Evolutionary conservation across 2,113 vertebrate genomes (phyloP), one percentile per base, ranked within the genome.

Genomic region (Cavia porcellus): DNA sequence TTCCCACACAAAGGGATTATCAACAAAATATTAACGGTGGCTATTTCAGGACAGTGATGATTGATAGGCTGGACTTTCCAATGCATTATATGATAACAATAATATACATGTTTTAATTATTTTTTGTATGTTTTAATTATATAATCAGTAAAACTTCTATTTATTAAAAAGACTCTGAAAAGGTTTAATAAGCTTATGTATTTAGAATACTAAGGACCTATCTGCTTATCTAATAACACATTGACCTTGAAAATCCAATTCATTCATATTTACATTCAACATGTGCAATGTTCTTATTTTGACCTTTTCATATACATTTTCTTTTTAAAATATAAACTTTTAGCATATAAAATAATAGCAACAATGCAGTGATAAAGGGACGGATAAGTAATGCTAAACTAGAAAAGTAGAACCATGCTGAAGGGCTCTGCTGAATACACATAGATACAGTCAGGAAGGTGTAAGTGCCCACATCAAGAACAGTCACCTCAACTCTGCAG

Each of bases 111-210:
- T 42, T 77, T n/a, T 42, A 90, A 66, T 82, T 61, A 83, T 11
- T 57, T 57, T 38, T 74, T 92, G n/a, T 38, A 72, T 79, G 19
- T 35, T 77, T n/a, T 42, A 90, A 66, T 79, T 61, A 83, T 11
- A 59, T 45, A 89, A 87, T 87, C 20, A 93, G 55, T 32, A 52
- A 22, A 79, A 89, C 35, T 79, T 68, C 61, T 68, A 38, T 24
- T 47, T 95, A 68, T 88, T 77, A 64, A 68, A 94, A 94, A 47
- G n/a, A 66, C 25, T 95, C 30, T 84, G 84, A n/a, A 62, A 72
- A 25, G n/a, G 38, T 25, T 90, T 61, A 57, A 50, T 20, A 89
- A 52, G 52, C 47, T 74, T 95, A 90, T 38, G 20, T 38, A 47
- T 87, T 88, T 93, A 93, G 47, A 85, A 83, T 64, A 66, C 74